Evolutionary conservation across 2,888 invertebrate species (phyloP), one percentile per base, ranked within the genome.

Genomic region (Temnothorax unifasciatus): DNA sequence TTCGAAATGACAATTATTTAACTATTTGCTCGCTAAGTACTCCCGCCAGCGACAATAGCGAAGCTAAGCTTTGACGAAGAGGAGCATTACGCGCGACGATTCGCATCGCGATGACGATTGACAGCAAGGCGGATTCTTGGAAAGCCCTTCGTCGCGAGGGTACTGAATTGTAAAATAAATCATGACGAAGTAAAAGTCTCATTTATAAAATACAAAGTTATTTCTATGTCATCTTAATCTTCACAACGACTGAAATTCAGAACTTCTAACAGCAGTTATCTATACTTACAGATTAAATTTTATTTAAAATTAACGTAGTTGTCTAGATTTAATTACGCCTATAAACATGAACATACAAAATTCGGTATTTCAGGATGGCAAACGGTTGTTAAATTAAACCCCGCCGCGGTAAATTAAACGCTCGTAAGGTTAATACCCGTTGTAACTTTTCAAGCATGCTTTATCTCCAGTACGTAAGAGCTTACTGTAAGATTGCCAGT

Each of bases 361-460:
- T 25, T 57, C 25, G 13, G 44, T 59, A 59, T 29, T 66, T 52
- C n/a, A 52, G 13, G 25, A 41, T 41, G 29, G 41, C 18, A 68
- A 68, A 66, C 29, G 52, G 54, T 21, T 44, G 79, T 71, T 79
- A 59, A 79, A 71, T 59, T 79, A 69, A 79, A 44, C 13, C 29
- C 15, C n/a, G 44, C 13, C 29, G 11, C n/a, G 44, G 57, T 29
- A 25, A 79, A 57, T 79, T 47, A 57, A 79, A 79, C 59, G 47
- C 71, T 71, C 71, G 59, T 71, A 71, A 79, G 57, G 47, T 71
- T 71, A 59, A 71, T 71, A 71, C n/a, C 52, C 29, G 54, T 77
- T 68, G 68, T 54, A 68, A 52, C 54, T 71, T 79, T 47, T 57
- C 57, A 47, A 59, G 79, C 21, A 21, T 21, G 21, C 79, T 79